Evolutionary conservation across 2,888 invertebrate genomes (phyloP).

Genomic region (Caenorhabditis doughertyi): DNA sequence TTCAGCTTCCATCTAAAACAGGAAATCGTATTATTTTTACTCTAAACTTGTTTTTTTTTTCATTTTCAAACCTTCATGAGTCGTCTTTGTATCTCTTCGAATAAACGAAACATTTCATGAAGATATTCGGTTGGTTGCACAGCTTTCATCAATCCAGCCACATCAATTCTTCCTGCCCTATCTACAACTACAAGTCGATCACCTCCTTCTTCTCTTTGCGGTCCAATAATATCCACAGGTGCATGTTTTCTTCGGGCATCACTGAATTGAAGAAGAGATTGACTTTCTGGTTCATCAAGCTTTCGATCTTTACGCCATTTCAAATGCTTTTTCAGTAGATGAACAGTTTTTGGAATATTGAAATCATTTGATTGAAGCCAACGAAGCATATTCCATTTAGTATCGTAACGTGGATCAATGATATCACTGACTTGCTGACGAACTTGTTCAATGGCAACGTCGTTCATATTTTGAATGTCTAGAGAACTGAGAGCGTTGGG

Average conservation of each 20-base stretch:
- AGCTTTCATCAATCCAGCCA: constrained; percentile 71
- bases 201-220: constrained; percentile 58
- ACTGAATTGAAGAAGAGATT: constrained; percentile 58
- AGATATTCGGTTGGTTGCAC: constrained; percentile 76
- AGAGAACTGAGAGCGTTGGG: constrained; percentile 36
- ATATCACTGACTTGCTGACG: constrained; percentile 65
- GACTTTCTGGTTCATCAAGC: constrained; percentile 56
- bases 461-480: constrained; percentile 46
- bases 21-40: neutral
- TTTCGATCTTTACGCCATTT: constrained; percentile 71
- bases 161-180: constrained; percentile 71
- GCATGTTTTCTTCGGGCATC: constrained; percentile 62
- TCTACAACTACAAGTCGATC: constrained; percentile 72
- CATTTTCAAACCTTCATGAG: constrained; percentile 68
- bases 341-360: constrained; percentile 68
- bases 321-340: constrained; percentile 70
- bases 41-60: neutral
- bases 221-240: constrained; percentile 70
- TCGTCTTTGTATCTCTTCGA: constrained; percentile 66
- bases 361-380: constrained; percentile 71
- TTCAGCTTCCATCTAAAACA: constrained; percentile 84
- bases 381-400: constrained; percentile 74
- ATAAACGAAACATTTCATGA: constrained; percentile 70
- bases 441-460: constrained; percentile 54
- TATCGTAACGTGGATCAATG: constrained; percentile 68